A percentile compares a stretch with the other conserved stretches of the same genome.
phyloP scores from a whole-genome alignment of 2,888 invertebrate species.

The Lycaena phlaeas region DNA sequence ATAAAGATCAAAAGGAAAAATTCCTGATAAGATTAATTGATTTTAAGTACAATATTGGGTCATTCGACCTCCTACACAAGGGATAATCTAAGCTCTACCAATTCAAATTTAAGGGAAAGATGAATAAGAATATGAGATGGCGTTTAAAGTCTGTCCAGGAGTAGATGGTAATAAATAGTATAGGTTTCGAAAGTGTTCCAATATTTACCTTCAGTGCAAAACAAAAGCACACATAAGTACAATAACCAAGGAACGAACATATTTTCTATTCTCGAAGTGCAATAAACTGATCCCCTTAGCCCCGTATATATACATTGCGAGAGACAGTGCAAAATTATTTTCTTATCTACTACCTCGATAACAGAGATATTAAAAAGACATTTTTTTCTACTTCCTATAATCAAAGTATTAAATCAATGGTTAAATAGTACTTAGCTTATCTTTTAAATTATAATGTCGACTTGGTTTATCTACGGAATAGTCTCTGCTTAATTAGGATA shows the following conservation, averaged over 20 bases:
- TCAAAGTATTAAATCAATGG: neutral
- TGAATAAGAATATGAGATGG: too few relatives aligned
- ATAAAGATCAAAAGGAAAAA: too few relatives aligned
- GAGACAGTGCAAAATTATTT: neutral
- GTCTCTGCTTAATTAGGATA: too few relatives aligned
- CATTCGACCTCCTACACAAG: too few relatives aligned
- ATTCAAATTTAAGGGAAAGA: too few relatives aligned
- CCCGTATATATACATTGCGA: neutral
- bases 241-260: conserved; percentile 8
- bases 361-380: neutral
- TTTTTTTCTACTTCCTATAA: conserved; percentile 3
- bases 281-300: neutral
- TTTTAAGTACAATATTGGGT: too few relatives aligned
- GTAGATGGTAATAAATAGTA: too few relatives aligned
- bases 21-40: too few relatives aligned
- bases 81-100: too few relatives aligned
- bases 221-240: conserved; percentile 8
- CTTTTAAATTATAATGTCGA: neutral
- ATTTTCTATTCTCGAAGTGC: neutral
- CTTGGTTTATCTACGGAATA: neutral
- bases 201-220: neutral
- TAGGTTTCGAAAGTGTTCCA: too few relatives aligned
- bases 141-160: too few relatives aligned
- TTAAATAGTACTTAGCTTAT: neutral
- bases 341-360: conserved; percentile 1